Base-by-base conservation (phyloP, 2,888 invertebrate genomes). In the Limnephilus rhombicus region DNA sequence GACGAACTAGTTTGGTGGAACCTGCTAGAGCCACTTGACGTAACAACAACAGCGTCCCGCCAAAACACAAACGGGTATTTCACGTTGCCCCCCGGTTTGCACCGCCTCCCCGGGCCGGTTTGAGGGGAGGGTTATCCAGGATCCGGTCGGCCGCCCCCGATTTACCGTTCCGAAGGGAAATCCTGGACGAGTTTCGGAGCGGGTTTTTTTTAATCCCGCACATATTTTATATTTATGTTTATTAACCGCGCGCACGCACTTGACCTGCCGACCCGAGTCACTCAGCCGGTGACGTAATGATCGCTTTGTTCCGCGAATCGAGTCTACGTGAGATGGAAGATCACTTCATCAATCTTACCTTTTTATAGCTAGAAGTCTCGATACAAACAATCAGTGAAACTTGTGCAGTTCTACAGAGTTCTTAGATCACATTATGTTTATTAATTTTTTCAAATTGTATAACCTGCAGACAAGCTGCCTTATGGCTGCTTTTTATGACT, bases 121-220 rank as follows among this genome's bases (percentile, higher is more conserved):
- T 80, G 24, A 18, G 24, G 90, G 90, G 85, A 90, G 85, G 89
- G 88, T 68, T 34, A 37, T 86, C 85, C 82, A 86, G 86, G 49
- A 49, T 49, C 34, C 82, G 41, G 85, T 85, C 18, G 18, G 80
- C 80, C 86, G 89, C 90, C 87, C 90, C 92, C 87, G 90, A 81
- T 92, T 92, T 92, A 92, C 92, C 92, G 92, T 92, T 91, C 37
- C 68, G 82, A 68, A 80, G 91, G 92, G 92, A 92, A 41, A 82
- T 53, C 68, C 90, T 53, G 37, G 85, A 90, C 90, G 68, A 85
- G 90, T 85, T 90, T 68, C 24, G n/a, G 80, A 86, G 86, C 86
- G 49, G 89, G 80, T 89, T 81, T 80, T 89, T 68, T 89, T 37
- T 29, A 89, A 81, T 29, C 80, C n/a, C 89, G 68, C 18, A 31